A percentile compares a stretch with the other conserved stretches of the same genome.
Conservation (phyloP, 2,797 vertebrate species). For the Hylomyscus alleni region DNA sequence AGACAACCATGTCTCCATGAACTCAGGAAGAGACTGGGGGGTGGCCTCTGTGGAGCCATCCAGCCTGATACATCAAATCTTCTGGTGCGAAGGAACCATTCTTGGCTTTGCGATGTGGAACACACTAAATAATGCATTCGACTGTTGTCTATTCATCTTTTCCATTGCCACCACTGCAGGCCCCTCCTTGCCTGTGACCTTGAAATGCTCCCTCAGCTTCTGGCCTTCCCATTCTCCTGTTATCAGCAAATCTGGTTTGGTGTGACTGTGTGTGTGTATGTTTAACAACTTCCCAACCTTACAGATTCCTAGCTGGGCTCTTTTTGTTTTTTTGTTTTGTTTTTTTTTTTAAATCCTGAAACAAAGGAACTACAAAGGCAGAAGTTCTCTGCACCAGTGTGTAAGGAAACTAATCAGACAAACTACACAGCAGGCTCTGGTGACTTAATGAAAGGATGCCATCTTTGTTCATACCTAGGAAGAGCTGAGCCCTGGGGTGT, state of each 20-base stretch:
- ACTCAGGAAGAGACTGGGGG: slow-evolving; percentile 80
- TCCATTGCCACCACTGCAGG: slow-evolving; percentile 66
- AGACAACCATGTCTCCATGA: slow-evolving; percentile 77
- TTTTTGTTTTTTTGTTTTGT: slow-evolving; percentile 45
- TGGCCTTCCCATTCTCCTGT: slow-evolving; percentile 77
- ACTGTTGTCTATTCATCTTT: slow-evolving; percentile 84
- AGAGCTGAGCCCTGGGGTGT: neutral
- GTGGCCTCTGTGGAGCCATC: slow-evolving; percentile 83
- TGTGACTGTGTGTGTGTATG: neutral
- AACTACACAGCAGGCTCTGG: slow-evolving; percentile 51
- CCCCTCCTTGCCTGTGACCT: slow-evolving; percentile 85
- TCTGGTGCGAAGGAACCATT: slow-evolving; percentile 79
- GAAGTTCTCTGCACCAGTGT: slow-evolving; percentile 75
- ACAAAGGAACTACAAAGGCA: slow-evolving; percentile 79
- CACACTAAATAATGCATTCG: slow-evolving; percentile 79
- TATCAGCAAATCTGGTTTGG: slow-evolving; percentile 85
- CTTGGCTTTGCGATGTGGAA: slow-evolving; percentile 70
- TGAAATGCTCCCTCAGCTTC: slow-evolving; percentile 84
- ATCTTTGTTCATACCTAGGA: neutral
- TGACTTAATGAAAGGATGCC: slow-evolving; percentile 77
- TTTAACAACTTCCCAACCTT: slow-evolving; percentile 79
- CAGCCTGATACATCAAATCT: slow-evolving; percentile 79
- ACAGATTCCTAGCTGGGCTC: slow-evolving; percentile 67
- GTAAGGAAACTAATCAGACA: slow-evolving; percentile 72
- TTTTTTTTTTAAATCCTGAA: slow-evolving; percentile 69